Base-by-base conservation (phyloP, 2,888 invertebrate species). In the Melieria crassipennis region DNA sequence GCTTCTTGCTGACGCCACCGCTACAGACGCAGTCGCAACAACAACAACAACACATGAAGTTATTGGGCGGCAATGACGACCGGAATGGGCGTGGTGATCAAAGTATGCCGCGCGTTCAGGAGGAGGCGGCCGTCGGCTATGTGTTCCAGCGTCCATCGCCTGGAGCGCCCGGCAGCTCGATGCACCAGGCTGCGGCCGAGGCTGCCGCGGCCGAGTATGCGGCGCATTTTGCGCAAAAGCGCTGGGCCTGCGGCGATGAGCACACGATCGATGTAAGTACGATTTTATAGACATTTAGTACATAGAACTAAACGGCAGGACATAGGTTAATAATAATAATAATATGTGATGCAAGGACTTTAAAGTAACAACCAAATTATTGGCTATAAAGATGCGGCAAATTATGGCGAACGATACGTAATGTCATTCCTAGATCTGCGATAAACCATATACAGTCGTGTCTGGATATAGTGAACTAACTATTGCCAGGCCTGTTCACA, bases 221-320 rank as follows among this genome's bases (percentile, higher is more conserved):
- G 7, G 90, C 91, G 75, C 89, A 91, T 76, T 88, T 92, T 88
- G 92, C 91, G 75, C 91, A 91, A 64, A 94, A 94, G 86, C 91
- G 93, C 78, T 97, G 97, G 97, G 93, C 95, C 52, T 91, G 94
- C 73, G 95, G 94, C 73, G 96, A 96, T 87, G 96, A 96, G 87
- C 92, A 92, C 83, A 91, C 94, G 82, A 91, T 94, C 80, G 96
- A 95, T 90, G 95, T 95, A 88, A 90, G 91, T 89, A 86, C 7
- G 62, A 30, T 2, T 30, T 30, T 30, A 30, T 30, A 30, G 2
- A 30, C 0, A 1, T 30, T 30, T 30, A 30, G 30, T 30, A 30
- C 30, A 30, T 30, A 30, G 30, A 30, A 30, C 30, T 30, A 30
- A 30, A 30, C 1, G 3, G 30, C 30, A 30, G 30, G 30, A 30